Base-by-base conservation (phyloP, 2,888 invertebrate genomes). In the Osmoderma eremita region DNA sequence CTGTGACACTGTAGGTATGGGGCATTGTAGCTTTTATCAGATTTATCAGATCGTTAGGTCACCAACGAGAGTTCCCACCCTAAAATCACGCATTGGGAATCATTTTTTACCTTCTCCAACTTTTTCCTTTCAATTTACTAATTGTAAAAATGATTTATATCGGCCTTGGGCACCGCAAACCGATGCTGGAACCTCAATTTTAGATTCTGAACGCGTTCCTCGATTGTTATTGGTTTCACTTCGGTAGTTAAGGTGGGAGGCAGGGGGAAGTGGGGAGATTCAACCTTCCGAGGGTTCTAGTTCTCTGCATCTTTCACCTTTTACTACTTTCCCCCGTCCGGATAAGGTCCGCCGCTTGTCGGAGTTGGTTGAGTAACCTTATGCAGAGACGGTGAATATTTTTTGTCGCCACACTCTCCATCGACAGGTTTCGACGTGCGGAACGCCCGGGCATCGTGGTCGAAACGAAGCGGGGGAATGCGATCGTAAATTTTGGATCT, bases 131-230 rank as follows among this genome's bases (percentile, higher is more conserved):
- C 76, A 75, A 75, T 75, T 75, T 73, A 72, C 75, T 76, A 77
- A 76, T 77, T 77, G 75, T 75, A 72, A 76, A 76, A 75, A 76
- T 77, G 76, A 77, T 77, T 77, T 77, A 77, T 74, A 72, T 67
- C 63, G 48, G 10, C 38, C 62, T 63, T 39, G 63, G 69, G 68
- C 39, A 62, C 49, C 67, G 48, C 48, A 20, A 3, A 5, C 66
- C 17, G n/a, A n/a, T n/a, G n/a, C n/a, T n/a, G n/a, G n/a, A n/a
- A n/a, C n/a, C 20, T 56, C 56, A 12, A 64, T 22, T 71, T 58
- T 66, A 69, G 71, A 76, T 77, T 76, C 77, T 70, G 71, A 67
- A 71, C 76, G 76, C 77, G 77, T 78, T 70, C 72, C 69, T 70
- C 74, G 72, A 78, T 78, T 76, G 78, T 76, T 77, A 78, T 77